phyloP scores from a whole-genome alignment of 2,113 vertebrate species.

The Burhinus oedicnemus region DNA sequence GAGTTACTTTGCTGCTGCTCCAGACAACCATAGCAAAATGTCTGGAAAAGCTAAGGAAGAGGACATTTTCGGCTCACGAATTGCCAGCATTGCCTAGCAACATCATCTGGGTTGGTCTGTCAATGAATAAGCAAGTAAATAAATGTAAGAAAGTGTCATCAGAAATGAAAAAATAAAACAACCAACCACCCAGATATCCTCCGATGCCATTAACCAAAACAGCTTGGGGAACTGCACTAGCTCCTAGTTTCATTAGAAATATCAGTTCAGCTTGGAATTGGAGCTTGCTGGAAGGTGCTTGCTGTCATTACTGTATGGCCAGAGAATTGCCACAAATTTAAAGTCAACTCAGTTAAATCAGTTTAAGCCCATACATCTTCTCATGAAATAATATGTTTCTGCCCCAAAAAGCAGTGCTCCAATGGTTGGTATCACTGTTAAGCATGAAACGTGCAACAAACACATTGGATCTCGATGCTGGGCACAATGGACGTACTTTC shows the following conservation, averaged over 20 bases:
- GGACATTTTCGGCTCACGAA: neutral
- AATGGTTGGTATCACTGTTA: neutral
- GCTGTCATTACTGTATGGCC: neutral
- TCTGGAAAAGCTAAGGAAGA: neutral
- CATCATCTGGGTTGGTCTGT: neutral
- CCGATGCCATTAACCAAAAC: neutral
- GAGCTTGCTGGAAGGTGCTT: neutral
- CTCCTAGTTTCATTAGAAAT: neutral
- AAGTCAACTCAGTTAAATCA: neutral
- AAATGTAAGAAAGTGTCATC: neutral
- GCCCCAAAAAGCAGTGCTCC: neutral
- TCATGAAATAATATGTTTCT: neutral
- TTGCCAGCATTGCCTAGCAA: conserved; percentile 25
- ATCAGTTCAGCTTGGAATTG: neutral
- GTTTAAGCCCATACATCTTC: neutral
- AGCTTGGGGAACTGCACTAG: neutral
- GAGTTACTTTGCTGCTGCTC: neutral
- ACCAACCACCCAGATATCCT: neutral
- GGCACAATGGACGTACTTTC: neutral
- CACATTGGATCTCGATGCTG: neutral
- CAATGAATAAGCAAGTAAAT: neutral
- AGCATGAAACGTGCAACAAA: neutral
- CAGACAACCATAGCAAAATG: neutral
- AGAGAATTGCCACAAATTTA: neutral
- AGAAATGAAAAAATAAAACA: neutral